A percentile compares a stretch with the other conserved stretches of the same genome.
phyloP scores from a whole-genome alignment of 2,888 invertebrate genomes.

The Portevinia maculata region DNA sequence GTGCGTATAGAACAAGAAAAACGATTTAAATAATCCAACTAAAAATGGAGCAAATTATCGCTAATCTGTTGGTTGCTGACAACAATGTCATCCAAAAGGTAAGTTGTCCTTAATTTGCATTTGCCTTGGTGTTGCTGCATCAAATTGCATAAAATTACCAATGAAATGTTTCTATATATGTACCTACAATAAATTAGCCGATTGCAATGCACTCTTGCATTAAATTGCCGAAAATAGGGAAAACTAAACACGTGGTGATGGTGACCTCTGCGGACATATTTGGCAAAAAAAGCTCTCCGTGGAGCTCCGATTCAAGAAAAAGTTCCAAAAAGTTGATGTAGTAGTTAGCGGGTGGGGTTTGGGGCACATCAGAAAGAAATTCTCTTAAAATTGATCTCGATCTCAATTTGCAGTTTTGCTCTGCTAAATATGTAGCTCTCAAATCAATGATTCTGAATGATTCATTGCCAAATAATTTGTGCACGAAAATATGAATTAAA shows the following conservation, averaged over 20 bases:
- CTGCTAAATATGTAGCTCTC: constrained; percentile 23
- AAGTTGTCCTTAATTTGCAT: constrained; percentile 74
- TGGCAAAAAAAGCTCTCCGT: constrained; percentile 48
- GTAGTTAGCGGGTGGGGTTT: constrained; percentile 21
- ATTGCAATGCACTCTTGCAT: background rate
- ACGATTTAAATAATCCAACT: constrained; percentile 11
- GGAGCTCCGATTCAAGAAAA: constrained; percentile 33
- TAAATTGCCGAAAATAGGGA: constrained; percentile 5
- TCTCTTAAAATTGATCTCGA: background rate
- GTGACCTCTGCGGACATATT: constrained; percentile 70
- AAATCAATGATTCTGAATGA: constrained; percentile 38
- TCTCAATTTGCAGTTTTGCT: constrained; percentile 22
- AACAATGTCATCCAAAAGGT: constrained; percentile 86
- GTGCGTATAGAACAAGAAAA: constrained; percentile 24
- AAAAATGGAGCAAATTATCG: constrained; percentile 85
- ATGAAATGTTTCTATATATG: background rate
- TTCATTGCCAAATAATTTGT: constrained; percentile 39
- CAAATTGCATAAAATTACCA: background rate
- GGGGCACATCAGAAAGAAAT: constrained; percentile 12
- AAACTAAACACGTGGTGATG: constrained; percentile 69
- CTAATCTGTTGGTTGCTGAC: constrained; percentile 85
- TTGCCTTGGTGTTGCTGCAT: constrained; percentile 9
- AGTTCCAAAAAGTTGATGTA: constrained; percentile 27
- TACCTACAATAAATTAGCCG: no score
- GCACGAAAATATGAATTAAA: constrained; percentile 19